Evolutionary conservation across 2,797 vertebrate species (phyloP).

Genomic region (Peromyscus nudipes): DNA sequence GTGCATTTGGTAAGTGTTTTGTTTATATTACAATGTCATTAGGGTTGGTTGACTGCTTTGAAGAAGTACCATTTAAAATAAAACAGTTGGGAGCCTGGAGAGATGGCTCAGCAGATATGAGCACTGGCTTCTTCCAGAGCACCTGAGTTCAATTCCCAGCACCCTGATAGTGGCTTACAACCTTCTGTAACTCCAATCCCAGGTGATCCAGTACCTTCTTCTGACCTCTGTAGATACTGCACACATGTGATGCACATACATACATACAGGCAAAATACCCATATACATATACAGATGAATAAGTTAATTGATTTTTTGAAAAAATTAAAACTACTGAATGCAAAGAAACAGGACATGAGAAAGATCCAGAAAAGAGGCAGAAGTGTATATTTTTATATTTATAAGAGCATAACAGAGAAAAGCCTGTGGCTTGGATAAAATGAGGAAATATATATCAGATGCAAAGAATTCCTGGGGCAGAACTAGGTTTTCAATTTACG

Average conservation of each 20-base stretch:
- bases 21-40: neutral
- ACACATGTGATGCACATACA: neutral
- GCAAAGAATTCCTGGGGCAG: constrained; percentile 1
- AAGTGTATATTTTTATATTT: neutral
- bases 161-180: neutral
- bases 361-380: neutral
- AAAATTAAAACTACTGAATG: neutral
- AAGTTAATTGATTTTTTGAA: neutral
- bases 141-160: neutral
- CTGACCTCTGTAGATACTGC: neutral
- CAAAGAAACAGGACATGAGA: constrained; percentile 20
- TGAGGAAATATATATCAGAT: neutral
- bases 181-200: neutral
- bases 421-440: neutral
- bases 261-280: neutral
- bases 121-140: neutral
- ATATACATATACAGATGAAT: neutral
- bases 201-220: neutral
- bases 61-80: constrained; percentile 48
- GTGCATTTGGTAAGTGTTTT: neutral
- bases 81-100: neutral
- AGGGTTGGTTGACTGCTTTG: neutral
- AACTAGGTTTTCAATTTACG: neutral
- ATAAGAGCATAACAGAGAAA: constrained; percentile 19
- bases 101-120: neutral